Base-by-base conservation (phyloP, 2,113 vertebrate genomes). In the Rhizomys pruinosus region DNA sequence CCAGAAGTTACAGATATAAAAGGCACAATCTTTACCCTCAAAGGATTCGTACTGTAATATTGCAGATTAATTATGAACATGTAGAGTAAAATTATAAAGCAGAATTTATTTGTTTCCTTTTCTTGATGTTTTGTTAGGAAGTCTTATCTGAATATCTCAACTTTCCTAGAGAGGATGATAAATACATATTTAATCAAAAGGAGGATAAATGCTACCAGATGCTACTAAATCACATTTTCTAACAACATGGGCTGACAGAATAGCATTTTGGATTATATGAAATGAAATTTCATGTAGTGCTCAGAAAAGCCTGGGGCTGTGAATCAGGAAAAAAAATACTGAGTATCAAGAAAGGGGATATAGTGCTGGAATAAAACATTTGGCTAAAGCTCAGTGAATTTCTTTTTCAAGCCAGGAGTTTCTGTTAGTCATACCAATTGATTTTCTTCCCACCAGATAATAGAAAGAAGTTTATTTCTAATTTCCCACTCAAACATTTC, bases 221-320 rank as follows among this genome's bases (percentile, higher is more conserved):
- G 73, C 87, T 81, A 55, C 47, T 96, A 95, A 96, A 72, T 97
- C 64, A 93, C 37, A 88, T 57, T 95, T 92, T 89, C 29, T 92
- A 84, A 77, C 77, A 92, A 90, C 19, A 74, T n/a, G 61, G 2
- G 71, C 66, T 90, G 79, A 89, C 42, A 91, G 59, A 90, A 69
- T 80, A 93, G 77, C 44, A 86, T 63, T 89, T 64, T 66, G 44
- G 78, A 52, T 89, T 72, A 71, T 66, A 59, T 86, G 34, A 92
- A 92, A 84, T 91, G 29, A 93, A 92, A 89, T 25, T 84, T 86
- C 17, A 63, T 9, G 12, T 76, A 61, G 90, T 80, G 22, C 71
- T 86, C 39, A 74, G 52, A 81, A 94, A 92, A 34, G 11, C 44
- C 82, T 74, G 2, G 12, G 63, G 52, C 59, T 42, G 17, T 87